A percentile compares a stretch with the other conserved stretches of the same genome.
Evolutionary conservation across 2,113 vertebrate genomes (phyloP).

Genomic region (Trogon melanurus): DNA sequence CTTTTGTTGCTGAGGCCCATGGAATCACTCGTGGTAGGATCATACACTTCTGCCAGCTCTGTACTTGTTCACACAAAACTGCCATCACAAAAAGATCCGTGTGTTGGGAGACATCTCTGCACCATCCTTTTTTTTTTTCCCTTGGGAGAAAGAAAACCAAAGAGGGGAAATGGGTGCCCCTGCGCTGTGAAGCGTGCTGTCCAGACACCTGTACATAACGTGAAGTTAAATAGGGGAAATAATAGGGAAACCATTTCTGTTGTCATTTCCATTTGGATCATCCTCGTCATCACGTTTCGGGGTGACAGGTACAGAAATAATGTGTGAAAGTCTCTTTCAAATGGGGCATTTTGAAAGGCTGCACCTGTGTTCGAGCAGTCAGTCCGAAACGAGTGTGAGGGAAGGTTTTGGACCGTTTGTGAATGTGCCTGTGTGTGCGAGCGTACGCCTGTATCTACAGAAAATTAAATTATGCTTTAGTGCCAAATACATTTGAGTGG

Average conservation of each 20-base stretch:
- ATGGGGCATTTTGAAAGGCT: slow-evolving; percentile 38
- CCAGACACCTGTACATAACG: slow-evolving; percentile 72
- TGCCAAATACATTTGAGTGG: slow-evolving; percentile 27
- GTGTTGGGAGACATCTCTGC: background rate
- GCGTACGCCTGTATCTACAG: background rate
- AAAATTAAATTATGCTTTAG: slow-evolving; percentile 48
- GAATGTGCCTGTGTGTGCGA: background rate
- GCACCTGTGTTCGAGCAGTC: slow-evolving; percentile 51
- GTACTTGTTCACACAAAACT: background rate
- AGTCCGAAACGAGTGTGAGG: background rate
- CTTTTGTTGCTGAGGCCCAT: background rate
- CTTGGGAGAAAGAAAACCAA: background rate
- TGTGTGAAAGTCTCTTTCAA: slow-evolving; percentile 52
- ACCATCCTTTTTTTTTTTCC: background rate
- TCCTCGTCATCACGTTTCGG: slow-evolving; percentile 70
- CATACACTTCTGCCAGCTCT: background rate
- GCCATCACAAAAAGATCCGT: background rate
- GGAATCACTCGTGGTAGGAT: background rate
- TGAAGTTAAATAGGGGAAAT: slow-evolving; percentile 60
- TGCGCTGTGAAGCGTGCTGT: background rate
- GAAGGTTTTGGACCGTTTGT: slow-evolving; percentile 26
- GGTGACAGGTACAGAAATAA: slow-evolving; percentile 73
- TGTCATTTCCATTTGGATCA: slow-evolving; percentile 69
- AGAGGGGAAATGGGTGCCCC: slow-evolving; percentile 3
- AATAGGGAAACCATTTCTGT: slow-evolving; percentile 59